phyloP scores from a whole-genome alignment of 2,797 vertebrate genomes.

The Mormyrops attenuatus region DNA sequence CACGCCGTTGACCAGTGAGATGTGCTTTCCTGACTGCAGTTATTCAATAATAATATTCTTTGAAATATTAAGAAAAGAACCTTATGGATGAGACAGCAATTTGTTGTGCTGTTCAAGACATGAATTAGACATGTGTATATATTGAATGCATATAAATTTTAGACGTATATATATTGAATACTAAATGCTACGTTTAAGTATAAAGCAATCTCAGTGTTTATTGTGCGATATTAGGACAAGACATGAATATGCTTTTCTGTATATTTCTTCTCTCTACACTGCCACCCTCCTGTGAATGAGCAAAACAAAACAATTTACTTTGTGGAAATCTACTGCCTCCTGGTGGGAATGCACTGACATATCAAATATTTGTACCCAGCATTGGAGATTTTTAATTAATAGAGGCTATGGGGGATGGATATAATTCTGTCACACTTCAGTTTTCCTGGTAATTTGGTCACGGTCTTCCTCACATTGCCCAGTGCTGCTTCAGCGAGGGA shows the following conservation, averaged over 20 bases:
- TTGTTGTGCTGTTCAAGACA: background rate
- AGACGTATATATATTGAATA: background rate
- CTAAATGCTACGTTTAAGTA: background rate
- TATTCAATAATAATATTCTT: background rate
- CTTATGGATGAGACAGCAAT: background rate
- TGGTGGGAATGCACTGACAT: slow-evolving; percentile 45
- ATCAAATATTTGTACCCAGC: background rate
- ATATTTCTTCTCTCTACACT: background rate
- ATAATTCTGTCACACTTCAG: background rate
- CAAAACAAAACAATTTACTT: background rate
- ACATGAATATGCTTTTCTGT: background rate
- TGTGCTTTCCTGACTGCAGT: background rate
- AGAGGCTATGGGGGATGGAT: background rate
- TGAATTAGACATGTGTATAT: background rate
- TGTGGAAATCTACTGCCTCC: slow-evolving; percentile 52
- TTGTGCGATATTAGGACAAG: background rate
- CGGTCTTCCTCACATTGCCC: background rate
- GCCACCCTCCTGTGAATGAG: background rate
- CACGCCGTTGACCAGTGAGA: background rate
- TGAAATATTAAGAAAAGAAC: background rate
- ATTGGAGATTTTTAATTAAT: background rate
- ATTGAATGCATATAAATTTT: background rate
- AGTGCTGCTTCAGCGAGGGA: slow-evolving; percentile 31
- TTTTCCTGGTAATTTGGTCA: background rate
- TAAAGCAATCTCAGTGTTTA: background rate